Base-by-base conservation (phyloP, 2,797 vertebrate species). In the Oreortyx pictus region DNA sequence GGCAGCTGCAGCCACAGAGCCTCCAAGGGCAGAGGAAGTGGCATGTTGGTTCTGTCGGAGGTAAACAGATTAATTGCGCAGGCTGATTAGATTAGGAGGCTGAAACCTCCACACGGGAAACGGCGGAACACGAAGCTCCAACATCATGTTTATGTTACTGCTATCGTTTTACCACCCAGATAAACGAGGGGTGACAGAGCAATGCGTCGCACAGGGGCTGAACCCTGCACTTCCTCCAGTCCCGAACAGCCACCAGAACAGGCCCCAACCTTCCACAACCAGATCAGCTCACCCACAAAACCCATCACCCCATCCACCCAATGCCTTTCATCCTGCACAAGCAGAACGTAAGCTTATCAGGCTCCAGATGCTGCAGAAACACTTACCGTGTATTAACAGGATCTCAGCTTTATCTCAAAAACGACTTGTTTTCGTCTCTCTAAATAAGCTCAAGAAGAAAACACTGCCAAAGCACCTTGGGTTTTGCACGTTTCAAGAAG, bases 151-250 rank as follows among this genome's bases (percentile, higher is more conserved):
- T 2, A 19, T 31, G 9, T 33, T 11, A 22, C 39, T 67, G 70
- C n/a, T 46, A 20, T 43, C 13, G 12, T 46, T 54, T 62, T 9
- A 41, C n/a, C 4, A 20, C 14, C n/a, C 8, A 25, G n/a, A 33
- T 14, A 62, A 85, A 49, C 14, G 7, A 25, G 17, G n/a, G 14
- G 0, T 4, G 18, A 41, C n/a, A 76, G 29, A 52, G 19, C 4
- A 7, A 15, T 0, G 37, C 44, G 65, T 19, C 1, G 39, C 0
- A 4, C 7, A 62, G 52, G 2, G 33, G 43, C 14, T 73, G 44
- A 85, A 76, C 54, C 25, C 73, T 35, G 68, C 49, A 8, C 47
- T 43, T 78, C 5, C 67, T 61, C 75, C 59, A 75, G 52, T 3
- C 62, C 44, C 37, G 43, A 71, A 5, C 14, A 64, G 7, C 33